Evolutionary conservation across 1,140 invertebrate species (phyloP), one percentile per base, ranked within the genome.

Genomic region (Papilio polyxenes): DNA sequence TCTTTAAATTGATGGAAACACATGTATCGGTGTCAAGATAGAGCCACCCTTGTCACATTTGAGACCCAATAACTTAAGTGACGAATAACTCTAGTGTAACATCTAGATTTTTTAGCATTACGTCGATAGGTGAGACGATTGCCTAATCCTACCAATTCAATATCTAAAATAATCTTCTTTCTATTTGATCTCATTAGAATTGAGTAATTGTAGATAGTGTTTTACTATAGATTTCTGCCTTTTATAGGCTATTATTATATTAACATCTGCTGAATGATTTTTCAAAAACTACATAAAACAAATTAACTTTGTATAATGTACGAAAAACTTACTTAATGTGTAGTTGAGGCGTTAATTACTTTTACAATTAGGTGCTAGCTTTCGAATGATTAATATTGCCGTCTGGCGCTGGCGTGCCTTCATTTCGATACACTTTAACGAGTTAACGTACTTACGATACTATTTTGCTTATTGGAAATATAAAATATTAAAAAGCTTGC

Each of bases 351-450:
- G 11, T 31, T 37, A 69, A 69, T 69, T 69, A 15, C 65, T 69
- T 69, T 69, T 69, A 69, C 65, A 69, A 69, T 69, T 69, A 69
- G 65, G 23, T 69, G 65, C n/a, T 69, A 69, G 65, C 11, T 6
- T 69, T 69, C n/a, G 65, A 69, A 69, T 69, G 65, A 69, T 69
- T 69, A 69, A 69, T 69, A 31, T 65, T 69, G 11, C 65, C 65
- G 31, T 37, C 65, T 69, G 65, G 65, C 10, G 23, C 31, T 69
- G 65, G 65, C 65, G 65, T 31, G 65, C 65, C 65, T 69, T 69
- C 23, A 37, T 37, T 69, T 15, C 65, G 65, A 69, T 69, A 69
- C 62, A 31, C 10, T 69, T 9, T 69, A 37, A 69, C 65, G 65
- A 37, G 23, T 69, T 69, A 69, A 69, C 65, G 23, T 69, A 69